phyloP scores from a whole-genome alignment of 2,888 invertebrate species.

The Tinea pellionella region DNA sequence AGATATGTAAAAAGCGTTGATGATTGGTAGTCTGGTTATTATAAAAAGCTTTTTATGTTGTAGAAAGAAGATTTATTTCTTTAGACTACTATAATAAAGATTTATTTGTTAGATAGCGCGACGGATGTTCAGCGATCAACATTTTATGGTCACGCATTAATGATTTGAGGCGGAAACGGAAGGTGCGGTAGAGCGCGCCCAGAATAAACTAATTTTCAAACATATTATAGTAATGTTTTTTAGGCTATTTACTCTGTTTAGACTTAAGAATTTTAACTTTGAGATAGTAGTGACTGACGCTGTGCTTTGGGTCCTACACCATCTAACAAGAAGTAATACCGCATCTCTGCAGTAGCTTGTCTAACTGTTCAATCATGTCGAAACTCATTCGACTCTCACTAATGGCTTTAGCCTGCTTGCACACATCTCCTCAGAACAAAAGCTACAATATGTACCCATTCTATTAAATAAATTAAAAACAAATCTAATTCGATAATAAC shows the following conservation, averaged over 20 bases:
- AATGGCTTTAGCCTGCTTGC: too few species aligned
- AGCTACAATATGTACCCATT: too few species aligned
- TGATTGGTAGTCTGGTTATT: background rate
- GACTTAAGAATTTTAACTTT: too few species aligned
- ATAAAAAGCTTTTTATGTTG: background rate
- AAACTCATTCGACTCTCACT: too few species aligned
- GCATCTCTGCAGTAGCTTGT: too few species aligned
- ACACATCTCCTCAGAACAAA: too few species aligned
- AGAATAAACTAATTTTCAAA: background rate
- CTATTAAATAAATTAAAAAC: too few species aligned
- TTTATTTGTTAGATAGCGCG: background rate
- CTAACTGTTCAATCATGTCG: too few species aligned
- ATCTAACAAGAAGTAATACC: too few species aligned
- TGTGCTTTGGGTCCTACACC: too few species aligned
- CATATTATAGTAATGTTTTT: background rate
- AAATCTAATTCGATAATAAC: too few species aligned
- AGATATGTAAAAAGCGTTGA: background rate
- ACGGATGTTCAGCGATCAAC: conserved; percentile 3
- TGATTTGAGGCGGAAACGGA: conserved; percentile 8
- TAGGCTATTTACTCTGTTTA: background rate
- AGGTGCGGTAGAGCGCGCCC: background rate
- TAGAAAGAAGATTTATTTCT: background rate
- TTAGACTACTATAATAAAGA: background rate
- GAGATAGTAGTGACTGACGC: too few species aligned
- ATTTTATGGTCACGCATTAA: conserved; percentile 8